These are phyloP conservation scores for Gymnocypris eckloni DNA, from an alignment of 2,797 vertebrate genomes.

Conservation along the genomic window DNA sequence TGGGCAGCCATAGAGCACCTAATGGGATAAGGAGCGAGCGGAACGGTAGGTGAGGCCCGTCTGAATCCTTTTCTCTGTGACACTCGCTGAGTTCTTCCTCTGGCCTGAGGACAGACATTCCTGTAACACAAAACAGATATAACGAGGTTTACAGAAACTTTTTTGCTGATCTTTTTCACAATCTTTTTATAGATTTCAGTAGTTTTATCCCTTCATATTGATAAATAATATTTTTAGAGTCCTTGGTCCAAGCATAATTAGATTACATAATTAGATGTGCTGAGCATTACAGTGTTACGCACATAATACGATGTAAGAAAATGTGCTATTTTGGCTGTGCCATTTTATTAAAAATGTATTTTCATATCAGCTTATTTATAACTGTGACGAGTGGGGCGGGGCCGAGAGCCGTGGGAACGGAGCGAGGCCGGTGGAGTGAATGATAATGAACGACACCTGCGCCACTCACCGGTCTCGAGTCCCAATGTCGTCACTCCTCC, in stretches of 20 bases:
- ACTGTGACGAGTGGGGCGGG: too few relatives aligned
- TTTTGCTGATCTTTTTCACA: not conserved
- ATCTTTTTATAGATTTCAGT: not conserved
- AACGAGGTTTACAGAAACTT: not conserved
- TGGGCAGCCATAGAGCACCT: slow-evolving; percentile 56
- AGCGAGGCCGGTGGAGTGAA: too few relatives aligned
- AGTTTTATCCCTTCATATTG: not conserved
- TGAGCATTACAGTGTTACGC: not conserved
- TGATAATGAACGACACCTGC: too few relatives aligned
- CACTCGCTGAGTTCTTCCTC: slow-evolving; percentile 19
- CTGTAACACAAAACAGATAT: not conserved
- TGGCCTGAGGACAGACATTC: slow-evolving; percentile 1
- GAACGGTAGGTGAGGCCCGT: slow-evolving; percentile 45
- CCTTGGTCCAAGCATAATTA: not conserved
- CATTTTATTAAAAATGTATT: not conserved
- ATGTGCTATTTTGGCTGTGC: not conserved
- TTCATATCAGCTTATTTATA: not conserved
- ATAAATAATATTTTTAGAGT: not conserved
- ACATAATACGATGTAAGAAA: too few relatives aligned
- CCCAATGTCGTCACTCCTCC: too few relatives aligned
- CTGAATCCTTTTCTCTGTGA: slow-evolving; percentile 19
- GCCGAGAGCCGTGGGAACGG: too few relatives aligned
- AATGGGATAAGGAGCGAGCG: slow-evolving; percentile 60
- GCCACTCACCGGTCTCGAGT: too few relatives aligned
- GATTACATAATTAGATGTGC: not conserved